These are phyloP conservation scores for Seriola aureovittata DNA, from an alignment of 2,113 vertebrate genomes.

Conservation along the genomic window DNA sequence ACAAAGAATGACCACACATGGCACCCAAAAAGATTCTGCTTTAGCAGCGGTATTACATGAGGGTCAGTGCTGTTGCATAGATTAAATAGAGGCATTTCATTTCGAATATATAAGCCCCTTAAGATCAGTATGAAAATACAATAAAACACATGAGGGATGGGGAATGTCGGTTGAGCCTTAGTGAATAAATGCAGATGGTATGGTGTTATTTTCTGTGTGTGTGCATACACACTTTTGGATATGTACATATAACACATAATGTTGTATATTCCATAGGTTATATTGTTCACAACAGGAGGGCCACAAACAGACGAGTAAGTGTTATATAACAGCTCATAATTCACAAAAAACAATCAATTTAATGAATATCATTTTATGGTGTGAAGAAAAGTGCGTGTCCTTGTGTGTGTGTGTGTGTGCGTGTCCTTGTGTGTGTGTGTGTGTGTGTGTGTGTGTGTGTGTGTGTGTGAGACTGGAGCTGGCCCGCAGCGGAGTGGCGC, in stretches of 20 bases:
- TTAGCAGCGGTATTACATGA: conserved; percentile 18
- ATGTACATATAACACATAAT: neutral
- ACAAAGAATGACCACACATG: conserved; percentile 25
- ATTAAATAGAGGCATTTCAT: conserved; percentile 47
- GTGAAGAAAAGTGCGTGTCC: conserved; percentile 3
- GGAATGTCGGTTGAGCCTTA: conserved; percentile 9
- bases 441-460: conserved; percentile 26
- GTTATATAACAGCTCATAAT: conserved; percentile 54
- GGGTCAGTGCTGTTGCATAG: conserved; percentile 9
- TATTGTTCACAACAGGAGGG: neutral
- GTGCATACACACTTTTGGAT: neutral
- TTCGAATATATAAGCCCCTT: conserved; percentile 37
- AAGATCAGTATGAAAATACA: conserved; percentile 41
- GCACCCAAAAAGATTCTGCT: neutral
- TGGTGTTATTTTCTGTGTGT: neutral
- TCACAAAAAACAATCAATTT: conserved; percentile 42
- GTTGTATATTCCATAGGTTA: conserved; percentile 5
- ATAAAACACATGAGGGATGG: conserved; percentile 38
- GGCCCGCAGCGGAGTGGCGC: conserved; percentile 45
- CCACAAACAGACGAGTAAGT: conserved; percentile 4
- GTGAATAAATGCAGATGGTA: conserved; percentile 40
- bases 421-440: conserved; percentile 9
- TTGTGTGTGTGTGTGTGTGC: conserved; percentile 18
- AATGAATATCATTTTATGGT: conserved; percentile 48
- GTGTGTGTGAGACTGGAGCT: conserved; percentile 22